Conservation (phyloP, 2,888 invertebrate genomes). For the Machimus atricapillus region DNA sequence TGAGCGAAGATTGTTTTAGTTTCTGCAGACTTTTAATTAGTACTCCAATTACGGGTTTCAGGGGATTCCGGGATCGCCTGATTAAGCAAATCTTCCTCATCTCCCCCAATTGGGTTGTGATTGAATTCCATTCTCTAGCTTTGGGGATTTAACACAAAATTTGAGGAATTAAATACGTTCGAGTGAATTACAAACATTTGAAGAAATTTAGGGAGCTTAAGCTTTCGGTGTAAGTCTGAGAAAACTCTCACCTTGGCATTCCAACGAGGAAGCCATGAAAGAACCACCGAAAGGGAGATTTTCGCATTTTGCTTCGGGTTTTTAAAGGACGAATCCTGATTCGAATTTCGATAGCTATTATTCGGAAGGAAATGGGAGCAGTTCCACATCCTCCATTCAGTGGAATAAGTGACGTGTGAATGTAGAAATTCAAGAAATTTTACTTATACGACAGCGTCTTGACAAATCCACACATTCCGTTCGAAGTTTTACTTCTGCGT, state of each 20-base stretch:
- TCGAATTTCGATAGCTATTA: conserved; percentile 5
- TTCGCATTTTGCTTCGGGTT: neutral
- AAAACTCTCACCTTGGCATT: neutral
- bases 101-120: neutral
- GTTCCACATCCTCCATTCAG: conserved; percentile 16
- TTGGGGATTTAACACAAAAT: conserved; percentile 14
- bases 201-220: neutral
- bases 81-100: conserved; percentile 27
- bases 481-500: neutral
- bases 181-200: conserved; percentile 34
- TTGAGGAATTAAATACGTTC: conserved; percentile 33
- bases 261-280: neutral
- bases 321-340: neutral
- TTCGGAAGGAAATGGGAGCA: neutral
- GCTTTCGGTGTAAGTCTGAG: neutral
- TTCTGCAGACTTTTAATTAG: conserved; percentile 39
- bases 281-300: neutral
- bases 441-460: neutral
- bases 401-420: neutral
- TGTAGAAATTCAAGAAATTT: neutral
- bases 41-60: conserved; percentile 35
- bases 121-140: conserved; percentile 4
- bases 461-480: neutral
- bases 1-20: conserved; percentile 14
- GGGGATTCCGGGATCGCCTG: conserved; percentile 24